A percentile compares a stretch with the other conserved stretches of the same genome.
Evolutionary conservation across 2,797 vertebrate genomes (phyloP).

Genomic region (Labeo calbasu): DNA sequence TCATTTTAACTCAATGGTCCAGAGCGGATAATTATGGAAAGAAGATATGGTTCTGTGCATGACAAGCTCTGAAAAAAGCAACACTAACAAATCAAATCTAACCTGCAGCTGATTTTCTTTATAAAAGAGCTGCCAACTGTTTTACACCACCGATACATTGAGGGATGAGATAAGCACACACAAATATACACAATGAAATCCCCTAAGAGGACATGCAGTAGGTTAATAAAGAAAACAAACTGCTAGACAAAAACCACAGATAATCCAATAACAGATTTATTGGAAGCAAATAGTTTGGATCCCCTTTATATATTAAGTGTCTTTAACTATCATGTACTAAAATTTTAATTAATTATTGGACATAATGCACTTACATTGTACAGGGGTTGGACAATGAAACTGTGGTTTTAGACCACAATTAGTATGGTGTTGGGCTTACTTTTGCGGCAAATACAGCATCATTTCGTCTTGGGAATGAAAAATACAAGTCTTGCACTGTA

Average conservation of each 20-base stretch:
- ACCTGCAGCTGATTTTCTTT: not conserved
- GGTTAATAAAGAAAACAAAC: not conserved
- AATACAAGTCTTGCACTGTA: too few relatives aligned
- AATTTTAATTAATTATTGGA: not conserved
- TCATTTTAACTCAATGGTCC: not conserved
- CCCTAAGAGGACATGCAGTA: not conserved
- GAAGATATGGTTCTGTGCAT: not conserved
- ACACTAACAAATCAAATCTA: constrained; percentile 6
- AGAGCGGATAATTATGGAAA: not conserved
- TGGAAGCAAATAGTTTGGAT: not conserved
- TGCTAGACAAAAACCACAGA: not conserved
- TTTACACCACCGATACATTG: not conserved
- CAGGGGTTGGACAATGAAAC: too few relatives aligned
- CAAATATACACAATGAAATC: not conserved
- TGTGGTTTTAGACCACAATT: too few relatives aligned
- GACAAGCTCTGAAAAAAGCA: not conserved
- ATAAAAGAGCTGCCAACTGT: not conserved
- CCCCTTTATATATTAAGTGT: not conserved
- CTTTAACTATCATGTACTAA: not conserved
- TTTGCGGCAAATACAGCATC: too few relatives aligned
- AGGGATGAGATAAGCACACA: not conserved
- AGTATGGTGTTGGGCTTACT: too few relatives aligned
- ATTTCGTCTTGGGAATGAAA: too few relatives aligned
- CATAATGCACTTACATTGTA: not conserved
- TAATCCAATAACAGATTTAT: not conserved